Conservation (phyloP, 2,113 vertebrate genomes). For the Anas platyrhynchos region DNA sequence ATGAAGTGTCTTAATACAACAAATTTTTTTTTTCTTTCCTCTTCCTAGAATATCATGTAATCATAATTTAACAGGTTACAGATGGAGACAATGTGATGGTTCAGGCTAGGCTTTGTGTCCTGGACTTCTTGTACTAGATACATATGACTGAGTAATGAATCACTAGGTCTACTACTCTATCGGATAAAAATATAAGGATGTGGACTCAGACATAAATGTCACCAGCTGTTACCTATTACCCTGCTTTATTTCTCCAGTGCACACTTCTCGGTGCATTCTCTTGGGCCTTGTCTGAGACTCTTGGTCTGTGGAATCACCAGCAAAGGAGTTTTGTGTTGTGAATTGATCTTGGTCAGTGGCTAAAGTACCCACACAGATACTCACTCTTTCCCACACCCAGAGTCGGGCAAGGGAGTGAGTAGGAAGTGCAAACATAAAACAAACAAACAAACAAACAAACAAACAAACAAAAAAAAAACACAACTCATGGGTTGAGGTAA, state of each 20-base stretch:
- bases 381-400: not conserved
- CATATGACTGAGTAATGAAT: slow-evolving; percentile 30
- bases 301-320: not conserved
- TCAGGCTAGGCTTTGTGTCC: not conserved
- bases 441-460: not conserved
- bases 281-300: not conserved
- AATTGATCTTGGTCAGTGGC: not conserved
- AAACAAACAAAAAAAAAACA: not conserved
- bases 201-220: slow-evolving; percentile 21
- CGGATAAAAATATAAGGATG: slow-evolving; percentile 6
- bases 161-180: not conserved
- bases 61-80: not conserved
- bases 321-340: not conserved
- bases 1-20: not conserved
- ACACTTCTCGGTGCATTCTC: not conserved
- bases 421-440: not conserved
- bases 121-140: slow-evolving; percentile 1
- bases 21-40: not conserved
- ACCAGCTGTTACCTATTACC: not conserved
- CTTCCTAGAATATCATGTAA: not conserved
- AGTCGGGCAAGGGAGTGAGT: not conserved
- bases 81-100: not conserved
- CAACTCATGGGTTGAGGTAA: not conserved
- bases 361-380: not conserved
- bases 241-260: not conserved